Conservation (phyloP, 2,888 invertebrate genomes). For the Mimumesa dahlbomi region DNA sequence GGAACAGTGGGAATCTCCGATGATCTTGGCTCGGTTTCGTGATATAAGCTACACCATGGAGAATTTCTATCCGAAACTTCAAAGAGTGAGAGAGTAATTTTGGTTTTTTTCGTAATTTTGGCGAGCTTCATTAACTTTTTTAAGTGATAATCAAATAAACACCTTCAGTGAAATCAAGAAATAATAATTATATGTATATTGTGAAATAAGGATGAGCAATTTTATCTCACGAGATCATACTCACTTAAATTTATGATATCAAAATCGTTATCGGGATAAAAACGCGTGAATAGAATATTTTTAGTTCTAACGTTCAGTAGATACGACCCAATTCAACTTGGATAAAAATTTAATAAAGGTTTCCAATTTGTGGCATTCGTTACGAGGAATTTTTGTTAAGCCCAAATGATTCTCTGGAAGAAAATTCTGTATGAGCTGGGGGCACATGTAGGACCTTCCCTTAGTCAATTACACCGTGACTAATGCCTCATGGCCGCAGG, state of each 20-base stretch:
- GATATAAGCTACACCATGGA: slow-evolving; percentile 28
- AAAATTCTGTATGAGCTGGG: slow-evolving; percentile 38
- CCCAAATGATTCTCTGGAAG: slow-evolving; percentile 31
- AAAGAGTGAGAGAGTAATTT: slow-evolving; percentile 44
- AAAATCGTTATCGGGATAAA: no score
- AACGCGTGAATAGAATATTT: no score
- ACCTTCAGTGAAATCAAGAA: no score
- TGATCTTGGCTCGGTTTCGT: slow-evolving; percentile 40
- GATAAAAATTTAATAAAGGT: slow-evolving; percentile 17
- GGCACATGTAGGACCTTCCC: slow-evolving; percentile 50
- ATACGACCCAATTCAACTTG: no score
- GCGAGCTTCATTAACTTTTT: no score
- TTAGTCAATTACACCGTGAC: slow-evolving; percentile 75
- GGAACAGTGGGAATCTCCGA: slow-evolving; percentile 29
- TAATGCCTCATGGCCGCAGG: slow-evolving; percentile 73
- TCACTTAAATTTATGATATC: no score
- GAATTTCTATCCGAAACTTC: slow-evolving; percentile 41
- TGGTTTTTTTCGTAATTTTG: no score
- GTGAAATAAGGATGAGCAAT: no score
- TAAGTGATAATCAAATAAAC: no score
- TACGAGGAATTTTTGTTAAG: slow-evolving; percentile 5
- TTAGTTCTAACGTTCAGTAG: no score
- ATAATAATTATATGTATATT: no score
- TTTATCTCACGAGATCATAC: no score
- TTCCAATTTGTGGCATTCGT: slow-evolving; percentile 20